Evolutionary conservation across 2,797 vertebrate genomes (phyloP).

Genomic region (Poeciliopsis turneri): DNA sequence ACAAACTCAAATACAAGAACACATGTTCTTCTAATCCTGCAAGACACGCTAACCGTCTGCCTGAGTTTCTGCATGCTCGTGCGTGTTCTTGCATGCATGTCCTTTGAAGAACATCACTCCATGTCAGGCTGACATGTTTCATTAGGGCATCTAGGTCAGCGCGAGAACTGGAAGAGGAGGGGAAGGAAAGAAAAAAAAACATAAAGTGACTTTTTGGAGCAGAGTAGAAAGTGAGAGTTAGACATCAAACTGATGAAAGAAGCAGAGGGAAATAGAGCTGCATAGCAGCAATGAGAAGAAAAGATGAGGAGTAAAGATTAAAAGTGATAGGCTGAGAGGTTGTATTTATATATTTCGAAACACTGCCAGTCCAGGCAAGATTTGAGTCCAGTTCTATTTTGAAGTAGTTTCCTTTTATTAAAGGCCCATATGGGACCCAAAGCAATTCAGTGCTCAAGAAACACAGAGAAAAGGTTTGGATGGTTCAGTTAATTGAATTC

Average conservation of each 20-base stretch:
- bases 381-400: constrained; percentile 59
- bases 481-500: constrained; percentile 65
- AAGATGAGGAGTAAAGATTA: constrained; percentile 57
- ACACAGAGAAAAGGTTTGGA: constrained; percentile 57
- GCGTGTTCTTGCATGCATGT: constrained; percentile 30
- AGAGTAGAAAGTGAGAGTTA: constrained; percentile 42
- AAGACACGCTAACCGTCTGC: constrained; percentile 36
- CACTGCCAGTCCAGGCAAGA: constrained; percentile 30
- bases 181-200: not conserved
- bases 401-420: constrained; percentile 54
- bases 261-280: constrained; percentile 42
- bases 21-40: constrained; percentile 58
- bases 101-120: constrained; percentile 66
- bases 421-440: constrained; percentile 53
- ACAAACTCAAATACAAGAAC: constrained; percentile 53
- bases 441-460: constrained; percentile 59
- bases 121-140: constrained; percentile 68
- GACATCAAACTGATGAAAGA: constrained; percentile 45
- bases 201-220: constrained; percentile 46
- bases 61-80: constrained; percentile 18
- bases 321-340: constrained; percentile 42
- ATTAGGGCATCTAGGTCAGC: constrained; percentile 77
- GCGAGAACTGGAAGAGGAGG: constrained; percentile 44
- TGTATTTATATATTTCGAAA: constrained; percentile 42
- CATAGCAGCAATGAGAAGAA: constrained; percentile 34